phyloP scores from a whole-genome alignment of 2,888 invertebrate genomes.

The Pollenia angustigena region DNA sequence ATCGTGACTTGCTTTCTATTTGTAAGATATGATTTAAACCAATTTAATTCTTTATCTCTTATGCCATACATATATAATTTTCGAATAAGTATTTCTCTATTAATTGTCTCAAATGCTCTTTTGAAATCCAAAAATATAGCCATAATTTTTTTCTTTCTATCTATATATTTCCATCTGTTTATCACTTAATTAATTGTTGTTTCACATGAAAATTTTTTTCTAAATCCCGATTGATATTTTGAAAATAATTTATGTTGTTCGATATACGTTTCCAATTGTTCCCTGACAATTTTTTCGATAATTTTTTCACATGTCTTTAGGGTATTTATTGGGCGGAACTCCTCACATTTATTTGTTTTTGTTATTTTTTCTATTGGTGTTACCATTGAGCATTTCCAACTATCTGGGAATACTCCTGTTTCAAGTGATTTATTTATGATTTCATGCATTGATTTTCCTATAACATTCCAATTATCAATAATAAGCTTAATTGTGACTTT shows the following conservation, averaged over 20 bases:
- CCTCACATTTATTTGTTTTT: slow-evolving; percentile 16
- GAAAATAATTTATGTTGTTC: neutral
- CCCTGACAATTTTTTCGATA: neutral
- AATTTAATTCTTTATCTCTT: too few species aligned
- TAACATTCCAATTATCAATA: neutral
- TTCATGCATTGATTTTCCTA: neutral
- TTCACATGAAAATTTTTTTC: neutral
- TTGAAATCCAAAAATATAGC: neutral
- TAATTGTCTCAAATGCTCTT: neutral
- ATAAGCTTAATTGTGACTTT: neutral
- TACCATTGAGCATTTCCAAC: neutral
- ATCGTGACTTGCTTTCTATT: too few species aligned
- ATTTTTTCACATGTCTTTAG: slow-evolving; percentile 1
- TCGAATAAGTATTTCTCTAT: neutral
- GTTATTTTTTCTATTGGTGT: neutral
- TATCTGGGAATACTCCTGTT: neutral
- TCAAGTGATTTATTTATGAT: slow-evolving; percentile 16
- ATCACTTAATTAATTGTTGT: neutral
- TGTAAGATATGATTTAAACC: too few species aligned
- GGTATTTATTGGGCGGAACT: slow-evolving; percentile 5
- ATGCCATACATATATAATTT: neutral
- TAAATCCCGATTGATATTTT: slow-evolving; percentile 1
- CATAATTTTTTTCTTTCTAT: neutral
- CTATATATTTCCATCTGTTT: neutral
- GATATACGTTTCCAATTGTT: neutral